Conservation (phyloP, 2,797 vertebrate species). For the Poecilia picta region DNA sequence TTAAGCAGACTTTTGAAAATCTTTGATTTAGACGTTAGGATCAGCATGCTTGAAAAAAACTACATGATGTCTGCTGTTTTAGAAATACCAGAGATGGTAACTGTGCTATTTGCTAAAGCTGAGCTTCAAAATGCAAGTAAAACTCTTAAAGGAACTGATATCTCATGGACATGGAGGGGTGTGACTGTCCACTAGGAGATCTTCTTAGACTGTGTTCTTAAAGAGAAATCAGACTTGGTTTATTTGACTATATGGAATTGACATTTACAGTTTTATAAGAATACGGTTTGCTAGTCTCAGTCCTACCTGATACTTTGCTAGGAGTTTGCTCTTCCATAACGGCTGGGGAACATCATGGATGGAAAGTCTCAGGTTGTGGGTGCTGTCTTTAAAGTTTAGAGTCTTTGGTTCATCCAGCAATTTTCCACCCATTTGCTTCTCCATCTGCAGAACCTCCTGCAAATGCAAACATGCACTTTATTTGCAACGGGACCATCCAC, state of each 20-base stretch:
- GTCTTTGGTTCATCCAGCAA: conserved; percentile 96
- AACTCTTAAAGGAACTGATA: background rate
- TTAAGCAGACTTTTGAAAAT: background rate
- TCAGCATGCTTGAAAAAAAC: background rate
- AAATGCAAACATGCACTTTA: conserved; percentile 30
- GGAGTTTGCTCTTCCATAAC: conserved; percentile 96
- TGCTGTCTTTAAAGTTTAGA: conserved; percentile 97
- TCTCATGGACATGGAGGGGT: background rate
- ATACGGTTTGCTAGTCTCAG: background rate
- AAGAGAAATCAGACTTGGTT: background rate
- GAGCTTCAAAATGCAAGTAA: background rate
- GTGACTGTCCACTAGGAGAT: background rate
- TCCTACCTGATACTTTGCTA: conserved; percentile 90
- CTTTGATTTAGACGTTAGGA: background rate
- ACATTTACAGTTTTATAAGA: background rate
- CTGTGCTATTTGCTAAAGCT: background rate
- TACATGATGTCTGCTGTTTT: background rate
- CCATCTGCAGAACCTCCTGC: conserved; percentile 96
- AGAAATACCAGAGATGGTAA: background rate
- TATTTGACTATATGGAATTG: background rate
- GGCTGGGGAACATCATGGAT: conserved; percentile 93
- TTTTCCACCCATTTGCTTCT: conserved; percentile 96
- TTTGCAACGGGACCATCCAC: conserved; percentile 10
- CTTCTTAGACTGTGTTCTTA: background rate
- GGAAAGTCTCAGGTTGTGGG: conserved; percentile 96